Evolutionary conservation across 2,113 vertebrate genomes (phyloP).

Genomic region (Pipra filicauda): DNA sequence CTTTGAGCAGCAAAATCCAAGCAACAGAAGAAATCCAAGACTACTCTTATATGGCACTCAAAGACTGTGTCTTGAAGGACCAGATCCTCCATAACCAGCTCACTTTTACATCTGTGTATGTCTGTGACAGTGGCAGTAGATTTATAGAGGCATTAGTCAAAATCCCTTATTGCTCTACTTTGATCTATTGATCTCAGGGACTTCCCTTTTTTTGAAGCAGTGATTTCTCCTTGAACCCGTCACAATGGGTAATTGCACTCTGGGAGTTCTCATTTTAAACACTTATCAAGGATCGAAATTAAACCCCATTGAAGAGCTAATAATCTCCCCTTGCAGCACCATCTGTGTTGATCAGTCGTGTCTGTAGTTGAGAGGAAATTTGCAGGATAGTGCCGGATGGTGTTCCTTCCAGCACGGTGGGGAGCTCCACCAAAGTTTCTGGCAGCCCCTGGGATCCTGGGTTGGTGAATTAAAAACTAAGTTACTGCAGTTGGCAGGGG

Average conservation of each 20-base stretch:
- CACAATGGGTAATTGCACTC: not conserved
- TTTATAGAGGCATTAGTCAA: not conserved
- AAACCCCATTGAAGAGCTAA: slow-evolving; percentile 31
- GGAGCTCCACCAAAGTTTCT: not conserved
- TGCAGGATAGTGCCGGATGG: not conserved
- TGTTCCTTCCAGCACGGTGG: not conserved
- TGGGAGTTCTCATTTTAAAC: slow-evolving; percentile 34
- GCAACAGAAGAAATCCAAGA: not conserved
- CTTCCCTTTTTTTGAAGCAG: not conserved
- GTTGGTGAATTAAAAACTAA: not conserved
- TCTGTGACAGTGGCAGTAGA: not conserved
- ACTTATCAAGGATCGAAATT: slow-evolving; percentile 47
- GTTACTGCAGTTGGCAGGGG: slow-evolving; percentile 2
- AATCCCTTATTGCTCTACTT: not conserved
- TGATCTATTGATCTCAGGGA: not conserved
- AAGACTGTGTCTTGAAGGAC: not conserved
- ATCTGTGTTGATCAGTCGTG: slow-evolving; percentile 50
- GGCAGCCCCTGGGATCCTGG: not conserved
- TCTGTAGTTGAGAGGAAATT: slow-evolving; percentile 23
- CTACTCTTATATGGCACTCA: not conserved
- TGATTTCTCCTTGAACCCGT: slow-evolving; percentile 20
- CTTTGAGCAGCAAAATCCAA: not conserved
- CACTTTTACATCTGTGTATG: not conserved
- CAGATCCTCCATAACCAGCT: not conserved
- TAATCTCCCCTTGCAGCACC: slow-evolving; percentile 38